Evolutionary conservation across 2,888 invertebrate genomes (phyloP), one percentile per base, ranked within the genome.

Genomic region (Acronicta alni): DNA sequence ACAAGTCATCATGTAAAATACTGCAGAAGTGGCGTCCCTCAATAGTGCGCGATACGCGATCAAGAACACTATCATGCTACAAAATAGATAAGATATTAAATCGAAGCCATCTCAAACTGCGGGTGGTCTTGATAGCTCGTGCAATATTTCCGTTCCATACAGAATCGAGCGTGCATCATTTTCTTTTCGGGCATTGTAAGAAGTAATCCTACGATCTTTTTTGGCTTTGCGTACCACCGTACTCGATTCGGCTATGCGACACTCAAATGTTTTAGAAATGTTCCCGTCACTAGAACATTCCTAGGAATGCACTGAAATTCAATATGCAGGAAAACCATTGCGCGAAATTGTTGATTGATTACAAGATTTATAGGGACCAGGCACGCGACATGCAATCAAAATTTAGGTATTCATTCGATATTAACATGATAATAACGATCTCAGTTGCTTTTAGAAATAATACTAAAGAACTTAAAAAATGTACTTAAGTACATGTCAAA

Each of bases 181-280:
- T 3, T 16, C 2, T 39, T 16, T 16, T 38, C 16, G 17, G 3
- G 16, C n/a, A 18, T 30, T 38, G 9, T 30, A 9, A 16, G 2
- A 12, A 32, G 7, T 68, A 23, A 14, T 8, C 14, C 49, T 69
- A 63, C 56, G 55, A 45, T 26, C 14, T n/a, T 26, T 32, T 14
- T 10, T 23, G 10, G 16, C 30, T n/a, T 42, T 0, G 16, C 15
- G 9, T 12, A 18, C 9, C 9, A 10, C 9, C 18, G 41, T 42
- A 46, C 42, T 43, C 45, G 20, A 47, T 52, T 32, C 35, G 26
- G 52, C 37, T 38, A 56, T 52, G 32, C 35, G 32, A 57, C 38
- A 45, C 41, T 17, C 51, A 6, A 15, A 38, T 52, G 17, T 55
- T 42, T 67, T 57, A 45, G 47, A 64, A 57, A 57, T 44, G 35